Evolutionary conservation across 2,888 invertebrate species (phyloP).

Genomic region (Priocnemis perturbator): DNA sequence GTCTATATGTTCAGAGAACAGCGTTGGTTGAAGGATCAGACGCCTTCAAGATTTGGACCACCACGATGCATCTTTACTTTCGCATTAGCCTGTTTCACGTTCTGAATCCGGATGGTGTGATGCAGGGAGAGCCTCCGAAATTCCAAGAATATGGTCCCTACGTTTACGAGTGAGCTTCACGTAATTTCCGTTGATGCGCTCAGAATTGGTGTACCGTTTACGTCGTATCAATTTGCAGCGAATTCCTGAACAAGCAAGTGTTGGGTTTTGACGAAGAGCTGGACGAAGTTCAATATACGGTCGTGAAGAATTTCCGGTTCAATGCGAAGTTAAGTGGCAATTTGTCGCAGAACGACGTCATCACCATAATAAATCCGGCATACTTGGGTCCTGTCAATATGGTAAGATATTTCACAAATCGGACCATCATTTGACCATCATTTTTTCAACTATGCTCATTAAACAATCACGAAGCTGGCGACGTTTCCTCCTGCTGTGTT

Average conservation of each 20-base stretch:
- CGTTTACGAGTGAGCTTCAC: conserved; percentile 78
- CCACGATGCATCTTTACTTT: conserved; percentile 65
- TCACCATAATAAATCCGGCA: conserved; percentile 79
- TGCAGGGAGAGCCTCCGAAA: conserved; percentile 77
- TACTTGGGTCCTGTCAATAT: conserved; percentile 76
- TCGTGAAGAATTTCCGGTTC: conserved; percentile 77
- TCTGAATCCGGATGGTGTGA: conserved; percentile 78
- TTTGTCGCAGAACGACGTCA: conserved; percentile 76
- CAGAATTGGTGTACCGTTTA: background rate
- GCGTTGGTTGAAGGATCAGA: conserved; percentile 78
- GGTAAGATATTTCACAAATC: conserved; percentile 44
- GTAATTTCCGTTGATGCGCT: background rate
- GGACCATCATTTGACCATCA: conserved; percentile 26
- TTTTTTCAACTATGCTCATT: conserved; percentile 46
- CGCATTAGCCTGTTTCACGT: conserved; percentile 74
- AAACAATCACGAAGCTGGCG: conserved; percentile 69
- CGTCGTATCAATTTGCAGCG: conserved; percentile 65
- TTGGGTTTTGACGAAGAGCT: conserved; percentile 75
- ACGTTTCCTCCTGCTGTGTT: conserved; percentile 75
- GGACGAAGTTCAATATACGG: conserved; percentile 78
- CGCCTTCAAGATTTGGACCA: conserved; percentile 79
- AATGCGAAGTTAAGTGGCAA: conserved; percentile 76
- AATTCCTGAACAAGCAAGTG: conserved; percentile 75
- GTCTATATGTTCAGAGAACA: conserved; percentile 74
- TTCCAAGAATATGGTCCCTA: conserved; percentile 81